A percentile compares a stretch with the other conserved stretches of the same genome.
Conservation (phyloP, 2,113 vertebrate genomes). For the Phycodurus eques region DNA sequence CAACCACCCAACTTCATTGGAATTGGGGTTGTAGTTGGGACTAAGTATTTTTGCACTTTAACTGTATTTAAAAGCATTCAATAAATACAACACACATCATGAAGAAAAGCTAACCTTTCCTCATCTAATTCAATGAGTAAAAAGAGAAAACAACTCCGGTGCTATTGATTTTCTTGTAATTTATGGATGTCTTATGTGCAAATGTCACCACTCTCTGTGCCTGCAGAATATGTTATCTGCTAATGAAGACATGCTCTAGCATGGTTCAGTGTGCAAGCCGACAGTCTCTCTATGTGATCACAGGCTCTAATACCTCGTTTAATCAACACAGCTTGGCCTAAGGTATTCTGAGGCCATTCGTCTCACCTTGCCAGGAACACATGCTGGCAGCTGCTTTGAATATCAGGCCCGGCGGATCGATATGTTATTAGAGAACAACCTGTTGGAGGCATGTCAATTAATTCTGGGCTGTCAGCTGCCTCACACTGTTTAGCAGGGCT, state of each 20-base stretch:
- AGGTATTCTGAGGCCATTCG: constrained; percentile 75
- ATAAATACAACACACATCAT: neutral
- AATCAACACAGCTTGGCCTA: constrained; percentile 65
- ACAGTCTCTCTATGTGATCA: constrained; percentile 52
- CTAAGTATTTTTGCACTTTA: neutral
- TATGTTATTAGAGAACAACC: constrained; percentile 93
- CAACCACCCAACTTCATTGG: no score
- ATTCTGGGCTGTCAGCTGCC: constrained; percentile 82
- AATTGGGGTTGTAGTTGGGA: no score
- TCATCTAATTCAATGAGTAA: neutral
- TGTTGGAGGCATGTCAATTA: constrained; percentile 83
- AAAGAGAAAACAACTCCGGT: constrained; percentile 9
- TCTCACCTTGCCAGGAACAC: constrained; percentile 70
- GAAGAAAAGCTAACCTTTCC: neutral
- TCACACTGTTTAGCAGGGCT: constrained; percentile 59
- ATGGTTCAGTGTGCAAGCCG: constrained; percentile 40
- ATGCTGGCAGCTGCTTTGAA: constrained; percentile 81
- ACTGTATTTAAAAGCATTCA: neutral
- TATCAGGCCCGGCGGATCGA: constrained; percentile 85
- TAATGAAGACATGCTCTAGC: constrained; percentile 51
- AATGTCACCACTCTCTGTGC: constrained; percentile 12
- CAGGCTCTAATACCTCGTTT: constrained; percentile 60
- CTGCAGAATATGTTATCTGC: constrained; percentile 32
- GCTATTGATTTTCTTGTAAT: constrained; percentile 19
- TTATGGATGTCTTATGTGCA: constrained; percentile 26